phyloP scores from a whole-genome alignment of 2,797 vertebrate species.

The Hapalemur alaotrensis region DNA sequence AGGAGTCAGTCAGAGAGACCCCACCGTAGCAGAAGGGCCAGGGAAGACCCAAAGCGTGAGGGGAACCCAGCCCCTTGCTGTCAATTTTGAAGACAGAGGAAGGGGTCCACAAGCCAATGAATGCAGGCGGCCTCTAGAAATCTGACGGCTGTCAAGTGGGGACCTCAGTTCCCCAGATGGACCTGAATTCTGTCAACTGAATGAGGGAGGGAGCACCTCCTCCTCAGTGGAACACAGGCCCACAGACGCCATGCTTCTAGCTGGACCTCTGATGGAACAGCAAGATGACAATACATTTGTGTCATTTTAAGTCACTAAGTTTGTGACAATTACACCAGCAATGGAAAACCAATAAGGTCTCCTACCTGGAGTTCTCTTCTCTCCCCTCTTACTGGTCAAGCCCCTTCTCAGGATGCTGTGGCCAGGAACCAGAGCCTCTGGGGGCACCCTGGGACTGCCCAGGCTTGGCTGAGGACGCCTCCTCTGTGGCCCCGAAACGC shows the following conservation, averaged over 20 bases:
- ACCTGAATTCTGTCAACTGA: neutral
- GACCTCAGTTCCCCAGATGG: too few relatives aligned
- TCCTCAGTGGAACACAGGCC: neutral
- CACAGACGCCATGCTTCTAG: neutral
- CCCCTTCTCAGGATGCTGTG: neutral
- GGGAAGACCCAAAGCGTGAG: neutral
- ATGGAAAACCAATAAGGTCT: neutral
- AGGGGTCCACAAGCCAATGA: neutral
- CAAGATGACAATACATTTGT: neutral
- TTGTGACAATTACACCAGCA: fast-evolving
- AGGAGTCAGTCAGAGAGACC: neutral
- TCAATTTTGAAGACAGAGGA: neutral
- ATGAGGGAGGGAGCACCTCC: neutral
- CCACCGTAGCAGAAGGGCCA: neutral
- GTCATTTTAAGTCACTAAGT: neutral
- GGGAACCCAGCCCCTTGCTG: neutral
- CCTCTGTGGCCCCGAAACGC: neutral
- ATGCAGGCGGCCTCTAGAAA: neutral
- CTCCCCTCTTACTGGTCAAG: neutral
- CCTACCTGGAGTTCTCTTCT: neutral
- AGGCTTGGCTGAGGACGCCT: too few relatives aligned
- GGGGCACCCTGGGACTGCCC: neutral
- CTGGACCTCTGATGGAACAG: neutral
- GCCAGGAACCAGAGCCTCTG: neutral
- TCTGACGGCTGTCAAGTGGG: neutral